Evolutionary conservation across 2,113 vertebrate species (phyloP).

Genomic region (Rhinolophus sinicus): DNA sequence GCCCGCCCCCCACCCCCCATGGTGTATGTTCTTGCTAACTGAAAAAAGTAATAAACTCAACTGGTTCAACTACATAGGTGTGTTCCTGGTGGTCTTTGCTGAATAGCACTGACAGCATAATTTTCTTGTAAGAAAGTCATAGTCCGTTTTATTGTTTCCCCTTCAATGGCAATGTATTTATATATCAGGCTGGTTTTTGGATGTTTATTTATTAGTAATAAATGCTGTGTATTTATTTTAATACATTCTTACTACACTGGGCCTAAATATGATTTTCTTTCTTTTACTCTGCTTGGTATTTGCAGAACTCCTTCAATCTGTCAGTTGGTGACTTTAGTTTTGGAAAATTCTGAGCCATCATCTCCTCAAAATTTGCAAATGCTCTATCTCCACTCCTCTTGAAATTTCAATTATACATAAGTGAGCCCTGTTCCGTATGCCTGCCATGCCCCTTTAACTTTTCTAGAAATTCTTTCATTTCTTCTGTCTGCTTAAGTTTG

Average conservation of each 20-base stretch:
- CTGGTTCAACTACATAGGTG: not conserved
- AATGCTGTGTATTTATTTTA: not conserved
- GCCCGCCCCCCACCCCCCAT: not conserved
- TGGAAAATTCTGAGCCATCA: not conserved
- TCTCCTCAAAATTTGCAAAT: not conserved
- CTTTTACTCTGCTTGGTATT: not conserved
- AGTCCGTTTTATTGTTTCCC: not conserved
- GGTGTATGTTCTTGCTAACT: not conserved
- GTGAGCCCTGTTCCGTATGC: not conserved
- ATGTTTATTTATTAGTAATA: not conserved
- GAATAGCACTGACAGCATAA: not conserved
- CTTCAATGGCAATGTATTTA: not conserved
- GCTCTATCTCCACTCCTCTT: not conserved
- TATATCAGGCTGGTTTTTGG: not conserved
- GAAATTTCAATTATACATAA: not conserved
- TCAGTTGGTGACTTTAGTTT: not conserved
- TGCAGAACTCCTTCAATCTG: not conserved
- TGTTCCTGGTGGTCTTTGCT: not conserved
- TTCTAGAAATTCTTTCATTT: not conserved
- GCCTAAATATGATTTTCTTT: not conserved
- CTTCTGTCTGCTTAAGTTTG: not conserved
- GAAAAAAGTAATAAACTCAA: not conserved
- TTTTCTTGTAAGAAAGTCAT: not conserved
- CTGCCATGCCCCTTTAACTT: not conserved
- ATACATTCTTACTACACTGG: not conserved